phyloP scores from a whole-genome alignment of 2,797 vertebrate genomes.

The Bradypodion pumilum region DNA sequence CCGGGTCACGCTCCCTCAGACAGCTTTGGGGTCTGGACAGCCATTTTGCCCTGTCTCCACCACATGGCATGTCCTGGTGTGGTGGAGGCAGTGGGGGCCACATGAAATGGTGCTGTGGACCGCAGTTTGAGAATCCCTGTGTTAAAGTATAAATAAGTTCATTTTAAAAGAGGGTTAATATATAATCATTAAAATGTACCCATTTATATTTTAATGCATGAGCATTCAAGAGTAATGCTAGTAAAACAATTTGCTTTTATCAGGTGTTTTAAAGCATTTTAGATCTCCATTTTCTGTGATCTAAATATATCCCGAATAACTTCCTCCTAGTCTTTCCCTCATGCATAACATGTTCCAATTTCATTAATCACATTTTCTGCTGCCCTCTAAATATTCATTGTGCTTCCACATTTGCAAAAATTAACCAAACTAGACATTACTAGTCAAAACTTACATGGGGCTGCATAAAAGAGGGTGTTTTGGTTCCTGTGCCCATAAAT shows the following conservation, averaged over 20 bases:
- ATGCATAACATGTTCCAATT: not conserved
- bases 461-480: not conserved
- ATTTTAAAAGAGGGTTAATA: too few species aligned
- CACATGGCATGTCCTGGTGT: too few species aligned
- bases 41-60: too few species aligned
- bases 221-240: not conserved
- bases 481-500: not conserved
- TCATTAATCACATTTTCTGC: not conserved
- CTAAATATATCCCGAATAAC: conserved; percentile 26
- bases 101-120: too few species aligned
- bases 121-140: too few species aligned
- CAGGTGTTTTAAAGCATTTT: not conserved
- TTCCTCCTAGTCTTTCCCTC: conserved; percentile 10
- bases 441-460: not conserved
- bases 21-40: too few species aligned
- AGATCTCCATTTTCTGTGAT: not conserved
- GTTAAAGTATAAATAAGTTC: too few species aligned
- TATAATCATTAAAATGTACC: not conserved
- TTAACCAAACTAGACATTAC: not conserved
- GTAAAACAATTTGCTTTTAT: not conserved
- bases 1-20: too few species aligned
- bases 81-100: too few species aligned
- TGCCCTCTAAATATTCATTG: not conserved
- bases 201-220: not conserved
- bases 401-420: conserved; percentile 7